Conservation (phyloP, 2,797 vertebrate species). For the Alfaro cultratus region DNA sequence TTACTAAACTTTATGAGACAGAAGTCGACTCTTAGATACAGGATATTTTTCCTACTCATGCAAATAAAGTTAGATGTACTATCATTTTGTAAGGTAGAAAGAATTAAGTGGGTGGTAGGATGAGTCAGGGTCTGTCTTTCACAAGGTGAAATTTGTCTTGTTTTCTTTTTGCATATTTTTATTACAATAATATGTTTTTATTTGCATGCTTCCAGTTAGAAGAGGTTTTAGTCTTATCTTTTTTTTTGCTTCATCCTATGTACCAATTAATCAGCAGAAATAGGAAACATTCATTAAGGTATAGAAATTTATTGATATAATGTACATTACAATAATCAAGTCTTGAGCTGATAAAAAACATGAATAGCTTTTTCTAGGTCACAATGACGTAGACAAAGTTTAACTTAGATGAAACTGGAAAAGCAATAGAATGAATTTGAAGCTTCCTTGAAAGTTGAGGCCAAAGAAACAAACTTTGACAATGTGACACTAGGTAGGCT, state of each 20-base stretch:
- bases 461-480: background rate
- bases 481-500: background rate
- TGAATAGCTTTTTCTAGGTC: background rate
- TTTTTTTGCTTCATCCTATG: no score
- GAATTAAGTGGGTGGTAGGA: background rate
- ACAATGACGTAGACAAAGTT: no score
- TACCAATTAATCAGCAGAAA: background rate
- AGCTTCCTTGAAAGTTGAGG: background rate
- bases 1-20: slow-evolving; percentile 4
- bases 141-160: background rate
- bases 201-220: background rate
- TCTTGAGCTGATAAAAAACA: background rate
- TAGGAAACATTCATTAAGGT: background rate
- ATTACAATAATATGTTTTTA: background rate
- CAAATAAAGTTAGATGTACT: background rate
- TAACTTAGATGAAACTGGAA: background rate
- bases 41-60: background rate
- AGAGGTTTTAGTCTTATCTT: background rate
- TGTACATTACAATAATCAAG: background rate
- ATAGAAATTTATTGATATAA: background rate
- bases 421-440: background rate
- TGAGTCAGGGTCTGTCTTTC: background rate
- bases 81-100: no score
- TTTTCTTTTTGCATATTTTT: background rate
- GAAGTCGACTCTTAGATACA: slow-evolving; percentile 14